Evolutionary conservation across 2,888 invertebrate genomes (phyloP).

Genomic region (Epinotia ramella): DNA sequence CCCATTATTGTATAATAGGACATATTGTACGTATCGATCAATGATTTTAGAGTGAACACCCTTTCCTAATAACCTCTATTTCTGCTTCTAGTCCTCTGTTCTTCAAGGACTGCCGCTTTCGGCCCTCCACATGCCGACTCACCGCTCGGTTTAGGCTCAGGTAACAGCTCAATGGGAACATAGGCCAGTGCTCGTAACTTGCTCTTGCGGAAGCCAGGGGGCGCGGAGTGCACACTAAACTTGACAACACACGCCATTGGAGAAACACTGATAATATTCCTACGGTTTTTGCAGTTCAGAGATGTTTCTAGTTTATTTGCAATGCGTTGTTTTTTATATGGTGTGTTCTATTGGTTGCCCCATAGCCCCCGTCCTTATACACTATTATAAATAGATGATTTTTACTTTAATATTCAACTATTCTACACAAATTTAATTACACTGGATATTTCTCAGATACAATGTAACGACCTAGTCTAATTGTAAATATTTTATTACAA

Average conservation of each 20-base stretch:
- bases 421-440: constrained; percentile 78
- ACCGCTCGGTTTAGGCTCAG: constrained; percentile 13
- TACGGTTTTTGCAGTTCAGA: background rate
- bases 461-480: constrained; percentile 66
- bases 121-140: constrained; percentile 10
- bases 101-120: background rate
- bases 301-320: background rate
- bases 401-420: constrained; percentile 63
- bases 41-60: background rate
- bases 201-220: constrained; percentile 17
- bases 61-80: background rate
- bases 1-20: background rate
- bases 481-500: constrained; percentile 70
- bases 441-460: constrained; percentile 69
- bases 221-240: constrained; percentile 25
- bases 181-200: constrained; percentile 36
- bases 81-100: too few species aligned
- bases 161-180: constrained; percentile 29
- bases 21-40: too few species aligned
- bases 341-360: background rate
- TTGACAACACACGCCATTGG: background rate
- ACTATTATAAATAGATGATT: constrained; percentile 59
- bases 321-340: background rate
- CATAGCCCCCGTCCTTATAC: constrained; percentile 28
- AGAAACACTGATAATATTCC: background rate